Base-by-base conservation (phyloP, 2,113 vertebrate species). In the Thryonomys swinderianus region DNA sequence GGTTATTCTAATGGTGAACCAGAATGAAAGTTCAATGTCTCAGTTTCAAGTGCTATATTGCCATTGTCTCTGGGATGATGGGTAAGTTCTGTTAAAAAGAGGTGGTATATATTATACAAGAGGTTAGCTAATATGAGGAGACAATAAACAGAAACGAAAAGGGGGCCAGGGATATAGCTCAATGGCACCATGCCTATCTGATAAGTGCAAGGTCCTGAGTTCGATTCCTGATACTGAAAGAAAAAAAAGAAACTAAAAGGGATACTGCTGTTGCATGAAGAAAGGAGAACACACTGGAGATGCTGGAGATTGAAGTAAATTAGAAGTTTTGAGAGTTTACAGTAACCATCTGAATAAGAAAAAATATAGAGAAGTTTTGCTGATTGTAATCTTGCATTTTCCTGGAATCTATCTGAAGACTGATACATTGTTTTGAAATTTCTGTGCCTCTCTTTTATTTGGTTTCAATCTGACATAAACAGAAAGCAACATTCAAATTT, bases 401-500 rank as follows among this genome's bases (percentile, higher is more conserved):
- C 25, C 16, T 74, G 48, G 40, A 71, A 82, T 27, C 81, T 90
- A 40, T 76, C n/a, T 93, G 45, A 76, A 34, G 59, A 45, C 21
- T 67, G 37, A 92, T 21, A 66, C 4, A 59, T 66, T 64, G 90
- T 55, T 76, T 59, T 42, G 30, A 88, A 81, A 91, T 85, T 69
- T 37, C 30, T 42, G 5, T 91, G 6, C 84, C 90, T 82, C 61
- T 86, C 23, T 82, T 95, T 88, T 45, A 81, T 90, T 95, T 95
- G 86, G n/a, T 74, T 92, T 96, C 40, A 88, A 64, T 73, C 45
- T 85, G 53, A 80, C 30, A 76, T 71, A 51, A 93, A 85, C 8
- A 34, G 76, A 90, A 88, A 78, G 37, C 32, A 85, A 64, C 20
- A 85, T 23, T 73, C 64, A 95, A 74, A 91, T 20, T 80, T 90